Percentiles rank a stretch among this genome's conserved stretches.
phyloP scores from a whole-genome alignment of 2,113 vertebrate species.

The Riparia riparia region DNA sequence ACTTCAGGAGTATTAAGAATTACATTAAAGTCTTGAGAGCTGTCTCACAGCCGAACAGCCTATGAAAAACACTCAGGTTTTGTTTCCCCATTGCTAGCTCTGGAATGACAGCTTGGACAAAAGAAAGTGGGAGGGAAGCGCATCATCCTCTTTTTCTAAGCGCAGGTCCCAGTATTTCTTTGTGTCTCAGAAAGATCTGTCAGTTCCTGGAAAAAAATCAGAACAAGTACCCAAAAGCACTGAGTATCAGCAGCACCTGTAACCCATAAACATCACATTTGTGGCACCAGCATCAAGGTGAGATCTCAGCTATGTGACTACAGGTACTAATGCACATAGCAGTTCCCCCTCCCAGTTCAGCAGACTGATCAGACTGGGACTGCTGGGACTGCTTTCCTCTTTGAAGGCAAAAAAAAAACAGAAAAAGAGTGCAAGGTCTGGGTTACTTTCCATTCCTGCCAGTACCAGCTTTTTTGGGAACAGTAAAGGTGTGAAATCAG shows the following conservation, averaged over 20 bases:
- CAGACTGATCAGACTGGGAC: neutral
- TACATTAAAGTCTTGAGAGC: neutral
- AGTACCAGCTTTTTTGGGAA: constrained; percentile 51
- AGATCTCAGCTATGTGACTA: neutral
- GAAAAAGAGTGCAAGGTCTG: neutral
- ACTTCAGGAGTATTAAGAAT: neutral
- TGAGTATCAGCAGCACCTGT: neutral
- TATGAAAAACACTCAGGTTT: neutral
- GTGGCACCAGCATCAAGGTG: neutral
- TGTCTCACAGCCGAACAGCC: neutral
- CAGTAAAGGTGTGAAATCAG: constrained; percentile 30
- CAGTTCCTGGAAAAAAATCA: neutral
- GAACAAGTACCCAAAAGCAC: neutral
- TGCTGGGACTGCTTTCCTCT: neutral
- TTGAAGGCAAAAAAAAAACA: neutral
- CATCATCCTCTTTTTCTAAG: neutral
- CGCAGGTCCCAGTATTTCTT: neutral
- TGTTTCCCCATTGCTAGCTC: neutral
- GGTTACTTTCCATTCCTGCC: constrained; percentile 12
- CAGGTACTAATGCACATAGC: neutral
- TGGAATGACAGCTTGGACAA: neutral
- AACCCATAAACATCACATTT: neutral
- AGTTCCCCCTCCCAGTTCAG: neutral
- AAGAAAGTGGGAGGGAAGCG: neutral
- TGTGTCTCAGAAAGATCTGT: neutral